phyloP scores from a whole-genome alignment of 2,888 invertebrate species.

The Yponomeuta plumbellus region DNA sequence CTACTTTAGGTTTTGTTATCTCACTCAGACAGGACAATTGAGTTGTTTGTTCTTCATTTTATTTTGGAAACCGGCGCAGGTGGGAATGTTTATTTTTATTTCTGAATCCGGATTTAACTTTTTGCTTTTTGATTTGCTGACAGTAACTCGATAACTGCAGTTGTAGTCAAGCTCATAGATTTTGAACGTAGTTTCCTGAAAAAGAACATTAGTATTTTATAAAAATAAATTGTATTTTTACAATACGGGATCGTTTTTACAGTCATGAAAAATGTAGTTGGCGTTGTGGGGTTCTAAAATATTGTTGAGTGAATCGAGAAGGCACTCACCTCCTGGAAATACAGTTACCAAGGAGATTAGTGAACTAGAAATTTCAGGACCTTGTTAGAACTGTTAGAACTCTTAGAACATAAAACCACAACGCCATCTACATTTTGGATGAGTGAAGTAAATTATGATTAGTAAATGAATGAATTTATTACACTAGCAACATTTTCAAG shows the following conservation, averaged over 20 bases:
- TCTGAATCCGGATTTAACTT: constrained; percentile 59
- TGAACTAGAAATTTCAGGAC: too few species aligned
- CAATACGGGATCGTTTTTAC: not conserved
- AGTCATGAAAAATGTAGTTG: too few species aligned
- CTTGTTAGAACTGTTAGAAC: too few species aligned
- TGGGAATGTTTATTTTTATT: constrained; percentile 68
- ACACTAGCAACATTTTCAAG: not conserved
- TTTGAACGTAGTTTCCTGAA: constrained; percentile 73
- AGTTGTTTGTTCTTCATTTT: constrained; percentile 42
- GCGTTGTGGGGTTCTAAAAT: too few species aligned
- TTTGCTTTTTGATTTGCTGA: constrained; percentile 52
- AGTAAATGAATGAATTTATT: too few species aligned
- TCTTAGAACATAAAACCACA: too few species aligned
- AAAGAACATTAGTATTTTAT: constrained; percentile 29
- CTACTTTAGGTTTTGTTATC: not conserved
- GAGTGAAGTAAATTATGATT: too few species aligned
- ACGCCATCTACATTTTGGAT: too few species aligned
- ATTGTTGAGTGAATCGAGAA: too few species aligned
- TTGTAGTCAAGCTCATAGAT: constrained; percentile 75
- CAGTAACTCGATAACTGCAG: constrained; percentile 74
- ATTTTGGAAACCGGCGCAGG: constrained; percentile 66
- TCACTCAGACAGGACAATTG: not conserved
- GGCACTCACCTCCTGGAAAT: too few species aligned
- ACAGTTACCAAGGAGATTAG: too few species aligned
- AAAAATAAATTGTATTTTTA: not conserved